Evolutionary conservation across 2,888 invertebrate genomes (phyloP).

Genomic region (Epicampocera succincta): DNA sequence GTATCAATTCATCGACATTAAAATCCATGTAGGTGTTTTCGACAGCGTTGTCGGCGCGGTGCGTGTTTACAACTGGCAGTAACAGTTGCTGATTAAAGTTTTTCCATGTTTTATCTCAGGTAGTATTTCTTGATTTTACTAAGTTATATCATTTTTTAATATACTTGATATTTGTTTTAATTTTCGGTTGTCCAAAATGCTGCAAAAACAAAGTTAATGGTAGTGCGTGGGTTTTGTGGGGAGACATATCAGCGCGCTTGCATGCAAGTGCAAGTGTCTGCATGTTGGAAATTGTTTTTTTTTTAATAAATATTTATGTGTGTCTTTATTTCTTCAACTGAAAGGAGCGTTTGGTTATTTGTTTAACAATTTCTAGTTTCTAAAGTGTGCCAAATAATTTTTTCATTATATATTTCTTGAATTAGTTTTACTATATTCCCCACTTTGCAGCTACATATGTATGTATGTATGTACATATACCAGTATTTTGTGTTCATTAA

Average conservation of each 20-base stretch:
- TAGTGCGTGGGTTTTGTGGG: slow-evolving; percentile 23
- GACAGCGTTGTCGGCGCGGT: slow-evolving; percentile 46
- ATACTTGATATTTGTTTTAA: slow-evolving; percentile 46
- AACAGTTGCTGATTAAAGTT: slow-evolving; percentile 44
- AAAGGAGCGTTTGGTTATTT: background rate
- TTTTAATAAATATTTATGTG: no score
- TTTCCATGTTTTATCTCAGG: slow-evolving; percentile 24
- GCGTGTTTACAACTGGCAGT: slow-evolving; percentile 57
- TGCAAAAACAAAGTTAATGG: background rate
- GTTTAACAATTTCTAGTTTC: slow-evolving; percentile 30
- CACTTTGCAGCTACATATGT: no score
- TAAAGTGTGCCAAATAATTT: slow-evolving; percentile 47
- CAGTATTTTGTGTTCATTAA: no score
- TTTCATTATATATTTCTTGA: no score
- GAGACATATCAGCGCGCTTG: slow-evolving; percentile 22
- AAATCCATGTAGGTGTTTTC: slow-evolving; percentile 59
- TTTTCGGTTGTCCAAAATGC: slow-evolving; percentile 39
- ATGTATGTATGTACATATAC: no score
- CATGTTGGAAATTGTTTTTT: slow-evolving; percentile 8
- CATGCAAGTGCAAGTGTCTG: slow-evolving; percentile 38
- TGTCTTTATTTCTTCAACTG: slow-evolving; percentile 13
- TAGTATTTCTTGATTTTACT: slow-evolving; percentile 18
- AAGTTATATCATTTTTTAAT: slow-evolving; percentile 53
- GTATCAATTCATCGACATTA: slow-evolving; percentile 42
- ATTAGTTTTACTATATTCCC: no score